Evolutionary conservation across 2,113 vertebrate genomes (phyloP).

Genomic region (Lasiurus cinereus): DNA sequence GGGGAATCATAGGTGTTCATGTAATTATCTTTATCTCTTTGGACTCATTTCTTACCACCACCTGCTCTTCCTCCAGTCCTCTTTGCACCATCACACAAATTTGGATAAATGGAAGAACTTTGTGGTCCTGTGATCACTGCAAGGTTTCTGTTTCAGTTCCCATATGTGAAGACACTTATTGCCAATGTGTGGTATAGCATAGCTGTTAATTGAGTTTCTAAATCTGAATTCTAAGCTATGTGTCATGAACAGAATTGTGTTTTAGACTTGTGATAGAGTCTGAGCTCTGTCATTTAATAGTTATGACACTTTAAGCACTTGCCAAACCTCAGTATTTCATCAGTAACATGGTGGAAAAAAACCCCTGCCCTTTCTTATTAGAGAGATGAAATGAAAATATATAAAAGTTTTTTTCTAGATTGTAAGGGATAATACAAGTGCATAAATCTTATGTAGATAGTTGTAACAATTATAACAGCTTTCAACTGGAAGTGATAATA

Average conservation of each 20-base stretch:
- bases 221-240: background rate
- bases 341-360: background rate
- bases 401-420: background rate
- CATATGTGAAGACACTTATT: background rate
- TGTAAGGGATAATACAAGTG: background rate
- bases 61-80: background rate
- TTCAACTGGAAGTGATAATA: conserved; percentile 15
- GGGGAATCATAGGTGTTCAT: background rate
- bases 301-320: background rate
- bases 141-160: background rate
- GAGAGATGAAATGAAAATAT: background rate
- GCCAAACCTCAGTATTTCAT: background rate
- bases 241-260: background rate
- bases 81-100: no score
- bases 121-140: background rate
- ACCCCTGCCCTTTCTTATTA: background rate
- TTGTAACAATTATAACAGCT: background rate
- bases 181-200: background rate
- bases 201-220: background rate
- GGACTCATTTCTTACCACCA: background rate
- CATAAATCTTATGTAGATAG: background rate
- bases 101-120: background rate
- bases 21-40: background rate
- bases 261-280: background rate
- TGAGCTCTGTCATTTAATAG: background rate